Conservation (phyloP, 1,140 invertebrate species). For the Colletes gigas region DNA sequence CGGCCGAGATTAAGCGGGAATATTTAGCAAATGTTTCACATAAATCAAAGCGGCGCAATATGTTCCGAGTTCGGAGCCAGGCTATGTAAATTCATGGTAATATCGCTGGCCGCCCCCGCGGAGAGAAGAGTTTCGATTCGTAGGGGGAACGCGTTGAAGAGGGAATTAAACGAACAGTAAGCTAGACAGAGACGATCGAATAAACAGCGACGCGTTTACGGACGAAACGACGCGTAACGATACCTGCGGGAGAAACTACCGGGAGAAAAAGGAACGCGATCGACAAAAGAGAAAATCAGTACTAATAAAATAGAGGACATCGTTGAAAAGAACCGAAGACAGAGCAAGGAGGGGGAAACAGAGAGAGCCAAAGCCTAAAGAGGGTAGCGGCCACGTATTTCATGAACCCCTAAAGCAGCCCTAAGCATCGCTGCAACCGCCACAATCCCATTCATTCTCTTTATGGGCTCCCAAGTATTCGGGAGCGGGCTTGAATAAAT, state of each 20-base stretch:
- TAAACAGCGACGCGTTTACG: background rate
- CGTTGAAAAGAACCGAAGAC: slow-evolving; percentile 43
- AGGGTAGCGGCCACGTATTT: slow-evolving; percentile 71
- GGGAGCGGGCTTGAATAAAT: slow-evolving; percentile 77
- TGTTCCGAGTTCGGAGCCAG: slow-evolving; percentile 74
- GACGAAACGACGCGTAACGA: background rate
- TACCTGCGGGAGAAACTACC: too few species aligned
- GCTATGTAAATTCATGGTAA: slow-evolving; percentile 81
- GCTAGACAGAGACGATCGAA: background rate
- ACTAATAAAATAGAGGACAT: slow-evolving; percentile 8
- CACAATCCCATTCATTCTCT: slow-evolving; percentile 78
- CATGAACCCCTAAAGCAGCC: slow-evolving; percentile 74
- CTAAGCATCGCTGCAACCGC: slow-evolving; percentile 71
- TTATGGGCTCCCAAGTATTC: slow-evolving; percentile 78
- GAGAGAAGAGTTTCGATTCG: slow-evolving; percentile 69
- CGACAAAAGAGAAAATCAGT: background rate
- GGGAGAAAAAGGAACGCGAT: slow-evolving; percentile 14
- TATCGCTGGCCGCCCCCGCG: slow-evolving; percentile 72
- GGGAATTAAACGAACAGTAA: slow-evolving; percentile 17
- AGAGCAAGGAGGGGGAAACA: slow-evolving; percentile 33
- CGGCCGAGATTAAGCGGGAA: slow-evolving; percentile 77
- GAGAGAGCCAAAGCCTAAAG: slow-evolving; percentile 37
- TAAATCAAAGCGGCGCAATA: slow-evolving; percentile 80
- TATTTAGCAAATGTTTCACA: slow-evolving; percentile 81
- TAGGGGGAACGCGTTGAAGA: slow-evolving; percentile 8